Evolutionary conservation across 2,797 vertebrate genomes (phyloP).

Genomic region (Anolis apletophallus): DNA sequence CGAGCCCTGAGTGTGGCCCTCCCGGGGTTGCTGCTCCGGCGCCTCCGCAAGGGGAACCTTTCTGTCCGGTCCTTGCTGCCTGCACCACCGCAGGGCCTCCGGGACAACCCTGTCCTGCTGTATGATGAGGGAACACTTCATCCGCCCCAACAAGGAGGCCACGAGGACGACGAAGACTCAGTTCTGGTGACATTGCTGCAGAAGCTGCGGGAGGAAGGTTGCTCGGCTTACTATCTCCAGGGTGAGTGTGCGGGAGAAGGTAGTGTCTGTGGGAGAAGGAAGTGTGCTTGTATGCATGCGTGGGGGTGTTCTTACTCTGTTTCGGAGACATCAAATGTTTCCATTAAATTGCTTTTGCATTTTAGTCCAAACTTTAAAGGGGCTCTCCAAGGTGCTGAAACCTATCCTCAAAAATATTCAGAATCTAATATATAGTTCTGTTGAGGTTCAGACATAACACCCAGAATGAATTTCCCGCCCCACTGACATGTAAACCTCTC

Average conservation of each 20-base stretch:
- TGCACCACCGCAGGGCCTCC: conserved; percentile 51
- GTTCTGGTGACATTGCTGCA: conserved; percentile 71
- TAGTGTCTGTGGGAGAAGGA: not conserved
- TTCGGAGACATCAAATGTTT: no score
- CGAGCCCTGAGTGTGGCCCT: conserved; percentile 76
- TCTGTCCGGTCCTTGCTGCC: conserved; percentile 73
- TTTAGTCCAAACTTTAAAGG: no score
- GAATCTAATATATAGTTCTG: no score
- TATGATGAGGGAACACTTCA: conserved; percentile 67
- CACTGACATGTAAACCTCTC: no score
- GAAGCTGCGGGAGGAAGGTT: conserved; percentile 75
- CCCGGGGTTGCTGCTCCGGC: conserved; percentile 74
- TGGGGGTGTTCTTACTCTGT: not conserved
- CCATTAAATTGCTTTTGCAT: no score
- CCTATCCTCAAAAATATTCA: no score
- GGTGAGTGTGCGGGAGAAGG: conserved; percentile 55
- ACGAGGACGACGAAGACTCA: conserved; percentile 59
- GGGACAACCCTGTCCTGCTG: conserved; percentile 63
- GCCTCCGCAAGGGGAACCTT: conserved; percentile 73
- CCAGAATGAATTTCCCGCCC: no score
- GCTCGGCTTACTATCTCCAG: conserved; percentile 75
- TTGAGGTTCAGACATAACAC: no score
- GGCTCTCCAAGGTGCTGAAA: no score
- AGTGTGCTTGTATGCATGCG: not conserved
- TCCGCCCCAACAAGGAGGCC: conserved; percentile 33